Evolutionary conservation across 2,888 invertebrate species (phyloP).

Genomic region (Lucinisca nassula): DNA sequence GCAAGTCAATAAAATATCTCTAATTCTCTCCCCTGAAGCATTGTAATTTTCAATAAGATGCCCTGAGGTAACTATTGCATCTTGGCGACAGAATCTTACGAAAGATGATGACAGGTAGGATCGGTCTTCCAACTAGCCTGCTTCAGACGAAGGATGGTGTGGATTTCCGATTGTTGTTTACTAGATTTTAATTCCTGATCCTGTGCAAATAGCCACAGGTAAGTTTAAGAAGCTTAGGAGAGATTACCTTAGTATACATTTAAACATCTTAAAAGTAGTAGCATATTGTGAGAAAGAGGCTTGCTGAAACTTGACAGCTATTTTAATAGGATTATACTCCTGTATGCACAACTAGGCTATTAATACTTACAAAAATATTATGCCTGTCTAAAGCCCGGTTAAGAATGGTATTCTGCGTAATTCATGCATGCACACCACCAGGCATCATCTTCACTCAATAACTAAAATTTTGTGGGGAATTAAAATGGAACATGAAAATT

Average conservation of each 20-base stretch:
- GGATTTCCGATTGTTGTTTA: too few relatives aligned
- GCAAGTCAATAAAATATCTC: not conserved
- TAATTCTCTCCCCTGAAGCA: not conserved
- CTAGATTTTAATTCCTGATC: not conserved
- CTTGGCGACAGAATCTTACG: not conserved
- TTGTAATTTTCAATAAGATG: not conserved
- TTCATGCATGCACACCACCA: too few relatives aligned
- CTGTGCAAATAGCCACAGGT: not conserved
- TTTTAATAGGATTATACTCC: not conserved
- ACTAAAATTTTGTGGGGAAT: too few relatives aligned
- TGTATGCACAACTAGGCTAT: too few relatives aligned
- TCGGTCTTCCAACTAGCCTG: not conserved
- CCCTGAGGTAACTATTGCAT: not conserved
- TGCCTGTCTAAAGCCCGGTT: too few relatives aligned
- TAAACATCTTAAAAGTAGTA: not conserved
- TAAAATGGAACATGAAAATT: too few relatives aligned
- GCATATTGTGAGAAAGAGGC: not conserved
- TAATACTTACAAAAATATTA: too few relatives aligned
- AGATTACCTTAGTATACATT: not conserved
- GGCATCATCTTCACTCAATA: too few relatives aligned
- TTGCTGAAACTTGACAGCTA: not conserved
- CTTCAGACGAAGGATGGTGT: too few relatives aligned
- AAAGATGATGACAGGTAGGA: not conserved
- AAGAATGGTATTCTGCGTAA: too few relatives aligned
- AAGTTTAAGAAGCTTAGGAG: not conserved